Base-by-base conservation (phyloP, 2,797 vertebrate genomes). In the Carduelis carduelis region DNA sequence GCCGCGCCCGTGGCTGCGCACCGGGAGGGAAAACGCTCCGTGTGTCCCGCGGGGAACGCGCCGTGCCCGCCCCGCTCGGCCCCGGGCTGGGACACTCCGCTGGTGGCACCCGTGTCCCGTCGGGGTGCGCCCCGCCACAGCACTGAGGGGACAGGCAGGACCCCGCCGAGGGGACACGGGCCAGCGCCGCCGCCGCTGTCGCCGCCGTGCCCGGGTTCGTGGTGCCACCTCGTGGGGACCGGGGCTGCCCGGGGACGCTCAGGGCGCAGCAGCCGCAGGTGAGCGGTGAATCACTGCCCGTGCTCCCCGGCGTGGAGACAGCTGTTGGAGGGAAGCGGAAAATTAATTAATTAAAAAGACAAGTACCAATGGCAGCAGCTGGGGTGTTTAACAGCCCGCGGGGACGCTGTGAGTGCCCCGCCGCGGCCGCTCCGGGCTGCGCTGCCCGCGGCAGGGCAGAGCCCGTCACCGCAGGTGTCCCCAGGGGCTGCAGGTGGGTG, bases 191-290 rank as follows among this genome's bases (percentile, higher is more conserved):
- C 27, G 53, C 35, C 50, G 41, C 24, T 11, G 47, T 2, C 14
- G 41, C 41, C 57, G 57, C 24, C 8, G 78, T 84, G 83, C 32
- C 91, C 92, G 81, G 64, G 93, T 37, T 27, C 43, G 21, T 87
- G 93, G 91, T 78, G 95, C 95, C 95, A 92, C 93, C 93, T 96
- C 83, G 93, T 71, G 95, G 80, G 6, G 10, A 8, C 34, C 30
- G 39, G 23, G 24, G 20, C 63, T 2, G 59, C 79, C 5, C 0
- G 1, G 52, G 46, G 76, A 57, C 26, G 89, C 60, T 27, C 35
- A 0, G 41, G 37, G 55, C 1, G 1, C 43, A 4, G 1, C 28
- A 34, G 20, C 57, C 10, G 32, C 72, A 7, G 39, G 12, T 0
- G 24, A 7, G 3, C 3, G 2, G 1, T 0, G 2, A 39, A 14